These are phyloP conservation scores for Cybosia mesomella DNA, from an alignment of 2,888 invertebrate genomes.

Conservation along the genomic window DNA sequence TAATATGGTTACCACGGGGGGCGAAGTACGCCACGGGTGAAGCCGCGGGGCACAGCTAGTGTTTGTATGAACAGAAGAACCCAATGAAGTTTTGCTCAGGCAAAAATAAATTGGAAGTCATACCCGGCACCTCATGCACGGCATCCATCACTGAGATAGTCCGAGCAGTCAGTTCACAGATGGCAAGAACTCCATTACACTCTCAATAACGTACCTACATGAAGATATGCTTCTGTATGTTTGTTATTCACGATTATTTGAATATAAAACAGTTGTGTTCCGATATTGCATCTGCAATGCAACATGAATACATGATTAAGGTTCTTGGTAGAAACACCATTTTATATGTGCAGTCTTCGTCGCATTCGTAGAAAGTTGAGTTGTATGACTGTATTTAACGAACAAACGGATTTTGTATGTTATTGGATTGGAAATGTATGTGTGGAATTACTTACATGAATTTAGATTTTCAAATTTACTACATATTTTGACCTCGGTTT, in stretches of 20 bases:
- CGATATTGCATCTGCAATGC: slow-evolving; percentile 22
- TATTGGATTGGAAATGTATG: neutral
- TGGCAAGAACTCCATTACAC: neutral
- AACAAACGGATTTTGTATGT: neutral
- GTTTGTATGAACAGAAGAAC: too few species aligned
- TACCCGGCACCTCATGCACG: too few species aligned
- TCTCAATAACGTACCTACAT: neutral
- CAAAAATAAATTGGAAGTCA: too few species aligned
- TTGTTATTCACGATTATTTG: slow-evolving; percentile 7
- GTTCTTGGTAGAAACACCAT: slow-evolving; percentile 1
- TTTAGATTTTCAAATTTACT: too few species aligned
- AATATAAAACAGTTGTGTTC: slow-evolving; percentile 9
- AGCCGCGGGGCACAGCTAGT: too few species aligned
- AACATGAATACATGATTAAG: slow-evolving; percentile 24
- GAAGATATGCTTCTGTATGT: neutral
- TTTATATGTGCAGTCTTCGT: neutral
- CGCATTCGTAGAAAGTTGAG: neutral
- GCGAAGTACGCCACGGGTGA: too few species aligned
- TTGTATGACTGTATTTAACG: neutral
- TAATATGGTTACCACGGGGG: too few species aligned
- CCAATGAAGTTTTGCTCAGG: too few species aligned
- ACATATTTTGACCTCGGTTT: too few species aligned
- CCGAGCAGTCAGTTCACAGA: neutral
- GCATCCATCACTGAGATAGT: neutral
- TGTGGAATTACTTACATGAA: too few species aligned